A percentile compares a stretch with the other conserved stretches of the same genome.
These are phyloP conservation scores for Laticauda colubrina DNA, from an alignment of 2,113 vertebrate genomes.

Conservation along the genomic window DNA sequence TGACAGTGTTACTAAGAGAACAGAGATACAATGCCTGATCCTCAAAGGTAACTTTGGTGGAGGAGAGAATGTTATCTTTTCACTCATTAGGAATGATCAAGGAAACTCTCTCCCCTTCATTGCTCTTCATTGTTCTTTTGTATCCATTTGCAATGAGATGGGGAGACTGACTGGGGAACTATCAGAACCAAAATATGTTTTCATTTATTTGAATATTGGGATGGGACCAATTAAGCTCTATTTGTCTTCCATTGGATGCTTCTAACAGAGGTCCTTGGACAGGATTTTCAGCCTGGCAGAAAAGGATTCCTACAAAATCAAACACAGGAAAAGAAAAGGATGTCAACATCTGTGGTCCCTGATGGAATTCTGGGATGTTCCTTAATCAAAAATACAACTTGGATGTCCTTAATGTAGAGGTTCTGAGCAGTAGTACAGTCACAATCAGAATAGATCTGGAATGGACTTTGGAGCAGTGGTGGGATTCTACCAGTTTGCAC, in stretches of 20 bases:
- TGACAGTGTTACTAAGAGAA: background rate
- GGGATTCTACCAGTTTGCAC: too few relatives aligned
- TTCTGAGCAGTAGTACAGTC: background rate
- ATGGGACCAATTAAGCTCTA: background rate
- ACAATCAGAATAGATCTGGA: too few relatives aligned
- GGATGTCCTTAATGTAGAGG: background rate
- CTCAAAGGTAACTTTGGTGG: background rate
- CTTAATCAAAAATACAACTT: background rate
- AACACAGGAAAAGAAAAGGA: background rate
- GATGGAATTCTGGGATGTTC: background rate
- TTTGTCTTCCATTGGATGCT: background rate
- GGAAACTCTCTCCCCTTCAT: background rate
- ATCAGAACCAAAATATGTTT: constrained; percentile 43
- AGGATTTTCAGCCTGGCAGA: background rate
- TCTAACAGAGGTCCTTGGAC: background rate
- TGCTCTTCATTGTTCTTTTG: accelerated
- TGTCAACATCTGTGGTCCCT: background rate
- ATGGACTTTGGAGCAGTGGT: too few relatives aligned
- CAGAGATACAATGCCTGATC: constrained; percentile 41
- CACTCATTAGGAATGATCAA: background rate
- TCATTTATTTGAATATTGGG: background rate
- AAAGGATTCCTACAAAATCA: background rate
- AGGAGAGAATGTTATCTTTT: background rate
- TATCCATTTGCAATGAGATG: background rate
- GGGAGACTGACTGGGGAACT: constrained; percentile 25